Evolutionary conservation across 2,113 vertebrate genomes (phyloP), one percentile per base, ranked within the genome.

Genomic region (Pipa parva): DNA sequence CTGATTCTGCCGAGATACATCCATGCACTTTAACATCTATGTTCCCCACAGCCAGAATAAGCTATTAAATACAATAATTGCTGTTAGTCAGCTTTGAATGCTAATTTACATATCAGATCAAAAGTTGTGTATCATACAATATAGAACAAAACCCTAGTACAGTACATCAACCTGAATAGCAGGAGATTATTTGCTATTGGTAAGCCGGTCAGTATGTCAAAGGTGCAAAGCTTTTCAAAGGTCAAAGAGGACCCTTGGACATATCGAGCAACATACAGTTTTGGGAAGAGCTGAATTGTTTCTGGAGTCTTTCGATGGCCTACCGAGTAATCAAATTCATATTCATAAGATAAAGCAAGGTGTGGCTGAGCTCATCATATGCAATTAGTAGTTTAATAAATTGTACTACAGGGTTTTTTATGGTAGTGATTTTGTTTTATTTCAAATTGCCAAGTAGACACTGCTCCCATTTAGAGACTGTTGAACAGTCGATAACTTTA

Each of bases 61-160:
- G 89, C 85, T 88, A 92, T 93, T 93, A 93, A 95, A 95, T 91
- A 91, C 82, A 93, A 79, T 88, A 91, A 88, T 83, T 83, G 89
- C 88, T 87, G 81, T 93, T 92, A 93, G 93, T 93, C 91, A 95
- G 92, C 88, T 94, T 90, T 91, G 88, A 94, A 94, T 92, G 84
- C 85, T 93, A 95, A 94, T 92, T 88, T 92, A 97, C 88, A 94
- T 85, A 92, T 78, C 83, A 91, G 90, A 92, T 91, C 88, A 90
- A 93, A 93, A 93, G 85, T 77, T 85, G 86, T 90, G 78, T 92
- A 91, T 92, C 82, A 88, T 89, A 91, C 88, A 92, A 90, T 92
- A 90, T 91, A 91, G 89, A 95, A 87, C 86, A 86, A 86, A 69
- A 85, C 79, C 78, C 80, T 84, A 82, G 81, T 85, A 89, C 82